A percentile compares a stretch with the other conserved stretches of the same genome.
Conservation (phyloP, 2,888 invertebrate species). For the Aspidiotus rigidus region DNA sequence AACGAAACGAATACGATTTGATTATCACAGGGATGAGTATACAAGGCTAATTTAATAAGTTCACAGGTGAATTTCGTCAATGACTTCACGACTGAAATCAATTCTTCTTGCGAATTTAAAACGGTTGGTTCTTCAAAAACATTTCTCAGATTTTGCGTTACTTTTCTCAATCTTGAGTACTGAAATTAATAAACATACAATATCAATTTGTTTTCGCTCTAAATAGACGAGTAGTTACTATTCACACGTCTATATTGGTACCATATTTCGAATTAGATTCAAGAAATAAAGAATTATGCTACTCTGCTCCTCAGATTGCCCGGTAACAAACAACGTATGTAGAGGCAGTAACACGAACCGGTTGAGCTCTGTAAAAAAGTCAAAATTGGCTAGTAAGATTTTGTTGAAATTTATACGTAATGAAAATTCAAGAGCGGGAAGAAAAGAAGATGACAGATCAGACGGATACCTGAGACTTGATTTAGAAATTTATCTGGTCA, state of each 20-base stretch:
- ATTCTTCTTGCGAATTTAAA: not conserved
- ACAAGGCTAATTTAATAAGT: not conserved
- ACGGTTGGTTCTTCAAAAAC: not conserved
- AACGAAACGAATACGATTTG: not conserved
- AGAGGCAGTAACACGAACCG: not conserved
- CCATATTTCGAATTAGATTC: conserved; percentile 3
- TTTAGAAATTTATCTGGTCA: no score
- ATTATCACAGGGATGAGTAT: not conserved
- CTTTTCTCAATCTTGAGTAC: not conserved
- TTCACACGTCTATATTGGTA: not conserved
- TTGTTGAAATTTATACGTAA: no score
- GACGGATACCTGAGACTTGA: no score
- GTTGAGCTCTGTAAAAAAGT: not conserved
- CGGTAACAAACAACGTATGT: not conserved
- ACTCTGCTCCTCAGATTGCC: not conserved
- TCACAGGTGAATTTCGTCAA: not conserved
- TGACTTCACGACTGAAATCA: not conserved
- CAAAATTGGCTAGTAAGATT: not conserved
- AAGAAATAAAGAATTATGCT: not conserved
- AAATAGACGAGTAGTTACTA: not conserved
- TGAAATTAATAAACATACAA: not conserved
- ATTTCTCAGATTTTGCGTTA: no score
- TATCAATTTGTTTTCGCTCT: not conserved
- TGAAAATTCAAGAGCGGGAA: no score
- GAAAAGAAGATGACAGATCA: no score